phyloP scores from a whole-genome alignment of 1,140 invertebrate species.

The Trachymyrmex cornetzi region DNA sequence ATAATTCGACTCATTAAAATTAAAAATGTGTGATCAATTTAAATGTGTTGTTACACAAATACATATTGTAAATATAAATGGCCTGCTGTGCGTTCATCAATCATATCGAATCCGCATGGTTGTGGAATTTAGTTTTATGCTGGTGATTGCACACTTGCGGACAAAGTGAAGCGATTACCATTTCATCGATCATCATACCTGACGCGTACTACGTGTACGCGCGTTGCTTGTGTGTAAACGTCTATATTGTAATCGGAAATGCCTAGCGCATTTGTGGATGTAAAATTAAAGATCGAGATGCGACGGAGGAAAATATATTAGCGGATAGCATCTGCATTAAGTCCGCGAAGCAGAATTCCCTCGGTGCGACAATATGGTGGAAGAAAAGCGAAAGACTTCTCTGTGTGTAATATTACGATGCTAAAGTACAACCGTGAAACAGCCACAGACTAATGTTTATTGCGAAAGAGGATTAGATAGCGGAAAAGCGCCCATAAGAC shows the following conservation, averaged over 20 bases:
- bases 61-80: neutral
- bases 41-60: conserved; percentile 8
- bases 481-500: conserved; percentile 40
- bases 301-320: neutral
- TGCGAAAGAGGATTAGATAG: conserved; percentile 55
- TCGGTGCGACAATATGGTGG: neutral
- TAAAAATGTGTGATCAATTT: neutral
- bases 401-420: conserved; percentile 32
- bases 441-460: conserved; percentile 36
- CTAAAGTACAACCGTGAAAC: conserved; percentile 22
- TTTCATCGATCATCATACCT: conserved; percentile 38
- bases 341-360: neutral
- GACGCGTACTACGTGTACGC: neutral
- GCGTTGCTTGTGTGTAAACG: neutral
- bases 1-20: neutral
- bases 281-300: neutral
- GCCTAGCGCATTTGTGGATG: neutral
- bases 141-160: conserved; percentile 18
- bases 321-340: conserved; percentile 7
- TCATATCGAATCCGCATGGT: conserved; percentile 8
- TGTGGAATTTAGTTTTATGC: conserved; percentile 10
- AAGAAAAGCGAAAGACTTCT: conserved; percentile 10
- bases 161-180: conserved; percentile 19
- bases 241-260: conserved; percentile 8
- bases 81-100: neutral